Evolutionary conservation across 2,888 invertebrate genomes (phyloP).

Genomic region (Mamestra brassicae): DNA sequence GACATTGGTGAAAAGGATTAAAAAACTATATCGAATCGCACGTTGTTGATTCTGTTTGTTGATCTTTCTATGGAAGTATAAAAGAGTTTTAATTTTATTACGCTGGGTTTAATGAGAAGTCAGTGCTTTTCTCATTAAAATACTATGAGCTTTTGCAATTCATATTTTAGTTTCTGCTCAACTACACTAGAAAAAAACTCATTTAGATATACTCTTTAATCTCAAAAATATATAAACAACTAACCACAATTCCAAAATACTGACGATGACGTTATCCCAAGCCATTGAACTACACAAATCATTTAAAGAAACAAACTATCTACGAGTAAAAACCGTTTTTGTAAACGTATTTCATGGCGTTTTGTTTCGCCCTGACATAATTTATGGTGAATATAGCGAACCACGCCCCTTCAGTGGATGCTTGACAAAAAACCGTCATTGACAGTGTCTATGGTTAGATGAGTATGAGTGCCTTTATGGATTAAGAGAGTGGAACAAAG

Average conservation of each 20-base stretch:
- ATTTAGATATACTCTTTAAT: too few species aligned
- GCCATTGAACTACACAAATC: not conserved
- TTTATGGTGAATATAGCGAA: slow-evolving; percentile 77
- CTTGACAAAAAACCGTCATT: slow-evolving; percentile 68
- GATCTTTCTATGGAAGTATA: slow-evolving; percentile 4
- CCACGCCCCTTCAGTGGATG: slow-evolving; percentile 79
- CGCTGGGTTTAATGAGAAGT: not conserved
- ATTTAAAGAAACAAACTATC: not conserved
- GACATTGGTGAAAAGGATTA: slow-evolving; percentile 29
- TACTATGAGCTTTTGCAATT: too few species aligned
- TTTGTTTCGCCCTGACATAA: slow-evolving; percentile 80
- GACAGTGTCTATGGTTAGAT: slow-evolving; percentile 37
- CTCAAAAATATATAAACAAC: not conserved
- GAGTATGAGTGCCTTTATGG: slow-evolving; percentile 3
- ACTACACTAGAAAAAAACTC: not conserved
- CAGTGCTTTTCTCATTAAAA: too few species aligned
- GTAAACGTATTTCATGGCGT: slow-evolving; percentile 42
- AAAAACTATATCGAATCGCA: slow-evolving; percentile 20
- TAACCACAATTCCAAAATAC: not conserved
- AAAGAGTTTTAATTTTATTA: not conserved
- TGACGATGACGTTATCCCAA: not conserved
- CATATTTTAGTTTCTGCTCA: not conserved
- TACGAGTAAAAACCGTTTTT: slow-evolving; percentile 13
- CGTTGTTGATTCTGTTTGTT: not conserved
- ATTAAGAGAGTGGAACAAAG: not conserved